Conservation (phyloP, 1,140 invertebrate species). For the Metopolophium dirhodum region DNA sequence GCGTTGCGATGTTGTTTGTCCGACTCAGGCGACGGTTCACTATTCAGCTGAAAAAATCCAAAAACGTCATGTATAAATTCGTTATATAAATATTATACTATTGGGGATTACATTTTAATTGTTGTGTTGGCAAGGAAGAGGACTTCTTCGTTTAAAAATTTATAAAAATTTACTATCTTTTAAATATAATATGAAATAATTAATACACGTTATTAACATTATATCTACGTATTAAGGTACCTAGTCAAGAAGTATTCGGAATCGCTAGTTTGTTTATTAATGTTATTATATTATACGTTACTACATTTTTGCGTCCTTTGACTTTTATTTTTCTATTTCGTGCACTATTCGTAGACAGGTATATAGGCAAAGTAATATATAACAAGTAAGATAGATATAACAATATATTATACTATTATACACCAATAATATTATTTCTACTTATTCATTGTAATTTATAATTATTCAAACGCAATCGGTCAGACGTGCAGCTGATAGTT, state of each 20-base stretch:
- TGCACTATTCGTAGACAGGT: too few relatives aligned
- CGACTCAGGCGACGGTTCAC: conserved; percentile 38
- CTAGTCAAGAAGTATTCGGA: too few relatives aligned
- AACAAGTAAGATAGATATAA: neutral
- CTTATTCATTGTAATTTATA: neutral
- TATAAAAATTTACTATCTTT: too few relatives aligned
- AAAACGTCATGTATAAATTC: neutral
- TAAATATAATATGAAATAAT: too few relatives aligned
- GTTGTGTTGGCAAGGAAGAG: too few relatives aligned
- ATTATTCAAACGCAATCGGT: neutral
- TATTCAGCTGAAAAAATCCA: conserved; percentile 35
- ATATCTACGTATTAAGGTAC: too few relatives aligned
- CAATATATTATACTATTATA: neutral
- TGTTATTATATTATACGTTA: too few relatives aligned
- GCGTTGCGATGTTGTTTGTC: conserved; percentile 16
- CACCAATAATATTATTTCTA: neutral
- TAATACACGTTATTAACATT: too few relatives aligned
- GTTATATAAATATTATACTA: neutral
- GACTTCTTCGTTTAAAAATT: too few relatives aligned
- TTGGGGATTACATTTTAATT: neutral
- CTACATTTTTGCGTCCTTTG: too few relatives aligned
- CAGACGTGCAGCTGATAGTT: neutral
- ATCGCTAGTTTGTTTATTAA: too few relatives aligned
- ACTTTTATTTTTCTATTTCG: neutral
- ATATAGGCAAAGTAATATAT: too few relatives aligned